Base-by-base conservation (phyloP, 2,888 invertebrate species). In the Diplazon laetatorius region DNA sequence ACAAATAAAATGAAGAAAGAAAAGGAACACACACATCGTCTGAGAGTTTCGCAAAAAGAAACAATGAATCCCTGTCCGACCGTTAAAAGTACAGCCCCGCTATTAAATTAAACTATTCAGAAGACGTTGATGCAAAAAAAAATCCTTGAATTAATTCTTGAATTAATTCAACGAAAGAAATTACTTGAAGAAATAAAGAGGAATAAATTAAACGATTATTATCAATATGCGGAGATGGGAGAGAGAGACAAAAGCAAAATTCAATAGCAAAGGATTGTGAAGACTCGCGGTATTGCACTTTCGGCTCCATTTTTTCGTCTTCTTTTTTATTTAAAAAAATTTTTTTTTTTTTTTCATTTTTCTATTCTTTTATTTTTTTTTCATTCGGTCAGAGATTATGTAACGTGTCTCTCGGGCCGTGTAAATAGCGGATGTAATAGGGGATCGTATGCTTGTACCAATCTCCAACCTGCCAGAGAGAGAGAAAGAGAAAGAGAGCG, bases 381-480 rank as follows among this genome's bases (percentile, higher is more conserved):
- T n/a, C n/a, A n/a, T n/a, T n/a, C 77, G 62, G 57, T 73, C 35
- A 69, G 44, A 55, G 73, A 73, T 68, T 57, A 73, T 77, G 73
- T 73, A 68, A 77, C 73, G 70, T 62, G 50, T 50, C 65, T 65
- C 65, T 50, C 65, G 14, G 65, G n/a, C n/a, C n/a, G n/a, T n/a
- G 69, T 63, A 63, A 60, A 68, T 55, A 63, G 69, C 73, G 73
- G 77, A 66, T 69, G n/a, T n/a, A n/a, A n/a, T 68, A 86, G 84
- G 76, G 72, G 89, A 84, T 86, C 88, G 87, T 89, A 89, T 87
- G 89, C 89, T 88, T 52, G 60, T 65, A 70, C 50, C 39, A 75
- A 74, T 68, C 66, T 78, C 78, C 89, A 88, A 89, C 87, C 85
- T 76, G 78, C 84, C 87, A 52, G n/a, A n/a, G n/a, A n/a, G n/a